Evolutionary conservation across 2,888 invertebrate species (phyloP).

Genomic region (Lucinisca nassula): DNA sequence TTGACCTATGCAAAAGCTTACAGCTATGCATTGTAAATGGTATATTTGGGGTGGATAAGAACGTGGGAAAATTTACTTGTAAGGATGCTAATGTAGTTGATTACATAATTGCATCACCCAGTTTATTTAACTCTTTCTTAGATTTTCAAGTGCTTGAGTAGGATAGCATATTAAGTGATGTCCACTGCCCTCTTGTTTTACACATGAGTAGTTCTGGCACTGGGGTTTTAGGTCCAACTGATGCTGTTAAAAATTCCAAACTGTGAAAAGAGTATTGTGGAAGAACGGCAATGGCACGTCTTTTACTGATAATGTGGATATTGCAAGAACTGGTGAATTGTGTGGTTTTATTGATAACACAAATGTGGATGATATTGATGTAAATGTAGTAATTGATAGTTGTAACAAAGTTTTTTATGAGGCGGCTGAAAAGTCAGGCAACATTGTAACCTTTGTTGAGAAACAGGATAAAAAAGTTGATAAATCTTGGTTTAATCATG

Average conservation of each 20-base stretch:
- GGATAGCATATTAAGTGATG: too few relatives aligned
- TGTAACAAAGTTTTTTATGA: background rate
- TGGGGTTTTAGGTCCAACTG: too few relatives aligned
- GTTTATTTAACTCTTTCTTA: too few relatives aligned
- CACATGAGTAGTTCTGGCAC: too few relatives aligned
- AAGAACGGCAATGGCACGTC: background rate
- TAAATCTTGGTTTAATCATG: background rate
- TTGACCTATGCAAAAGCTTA: background rate
- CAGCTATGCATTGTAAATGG: background rate
- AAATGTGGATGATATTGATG: background rate
- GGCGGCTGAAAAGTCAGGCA: background rate
- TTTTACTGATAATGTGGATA: background rate
- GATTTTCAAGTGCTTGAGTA: too few relatives aligned
- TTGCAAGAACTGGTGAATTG: background rate
- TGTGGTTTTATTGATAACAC: background rate
- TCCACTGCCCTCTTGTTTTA: too few relatives aligned
- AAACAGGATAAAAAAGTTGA: background rate
- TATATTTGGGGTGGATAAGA: background rate
- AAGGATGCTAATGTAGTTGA: background rate
- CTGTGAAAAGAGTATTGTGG: background rate
- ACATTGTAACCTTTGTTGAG: background rate
- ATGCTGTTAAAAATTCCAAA: too few relatives aligned
- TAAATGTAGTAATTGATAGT: background rate
- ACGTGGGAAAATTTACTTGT: background rate
- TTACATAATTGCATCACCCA: too few relatives aligned